A percentile compares a stretch with the other conserved stretches of the same genome.
phyloP scores from a whole-genome alignment of 2,888 invertebrate genomes.

The Drosophila colorata region DNA sequence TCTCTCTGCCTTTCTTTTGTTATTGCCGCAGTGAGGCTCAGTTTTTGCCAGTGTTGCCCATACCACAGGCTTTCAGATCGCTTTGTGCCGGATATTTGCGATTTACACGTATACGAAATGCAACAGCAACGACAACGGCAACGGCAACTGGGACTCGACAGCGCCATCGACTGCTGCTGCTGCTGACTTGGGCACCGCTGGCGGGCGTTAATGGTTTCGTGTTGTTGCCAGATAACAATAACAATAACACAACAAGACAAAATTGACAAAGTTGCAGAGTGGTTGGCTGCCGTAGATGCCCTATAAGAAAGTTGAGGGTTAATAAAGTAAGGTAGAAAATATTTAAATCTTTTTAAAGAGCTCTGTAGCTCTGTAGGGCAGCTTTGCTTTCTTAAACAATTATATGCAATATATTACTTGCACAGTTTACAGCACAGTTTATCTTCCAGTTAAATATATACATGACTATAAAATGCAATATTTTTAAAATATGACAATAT shows the following conservation, averaged over 20 bases:
- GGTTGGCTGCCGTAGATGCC: constrained; percentile 7
- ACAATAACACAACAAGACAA: constrained; percentile 36
- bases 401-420: too few species aligned
- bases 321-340: too few species aligned
- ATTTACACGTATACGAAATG: constrained; percentile 79
- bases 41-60: constrained; percentile 19
- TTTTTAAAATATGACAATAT: too few species aligned
- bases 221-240: constrained; percentile 48
- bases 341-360: not conserved
- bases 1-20: constrained; percentile 33
- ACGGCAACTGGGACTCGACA: constrained; percentile 31
- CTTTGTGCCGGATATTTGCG: constrained; percentile 77
- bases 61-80: constrained; percentile 53
- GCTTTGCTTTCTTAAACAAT: too few species aligned
- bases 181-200: constrained; percentile 17
- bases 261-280: not conserved
- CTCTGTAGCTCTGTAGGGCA: too few species aligned
- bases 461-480: too few species aligned
- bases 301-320: not conserved
- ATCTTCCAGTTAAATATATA: not conserved
- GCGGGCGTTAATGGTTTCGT: constrained; percentile 70
- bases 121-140: constrained; percentile 54
- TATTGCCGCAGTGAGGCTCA: constrained; percentile 43
- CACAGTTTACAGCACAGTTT: not conserved
- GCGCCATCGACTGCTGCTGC: constrained; percentile 8